Base-by-base conservation (phyloP, 2,113 vertebrate species). In the Cnemophilus loriae region DNA sequence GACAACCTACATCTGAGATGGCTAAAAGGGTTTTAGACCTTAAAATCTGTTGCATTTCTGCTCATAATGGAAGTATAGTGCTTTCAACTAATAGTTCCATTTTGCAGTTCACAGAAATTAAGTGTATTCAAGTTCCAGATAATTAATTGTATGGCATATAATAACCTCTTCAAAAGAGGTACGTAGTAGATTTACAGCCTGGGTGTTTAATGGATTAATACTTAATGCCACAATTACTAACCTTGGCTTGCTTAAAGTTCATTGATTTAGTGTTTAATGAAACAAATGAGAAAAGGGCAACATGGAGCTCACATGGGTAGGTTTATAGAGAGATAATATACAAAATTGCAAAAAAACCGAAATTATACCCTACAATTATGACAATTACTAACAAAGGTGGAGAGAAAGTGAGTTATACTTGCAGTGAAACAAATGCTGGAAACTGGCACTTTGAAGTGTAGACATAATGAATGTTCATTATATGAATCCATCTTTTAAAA, bases 181-280 rank as follows among this genome's bases (percentile, higher is more conserved):
- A 70, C 2, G 1, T 46, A 75, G 53, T 68, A 84, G 73, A 74
- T 92, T 92, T 76, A 60, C 53, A 84, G 84, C 33, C 85, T 90
- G 85, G 75, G 24, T 86, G 56, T 78, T 88, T 92, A 93, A 93
- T 87, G 74, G 80, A 85, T 93, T 88, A 87, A 60, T 85, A 35
- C 76, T 94, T 90, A 84, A 84, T 90, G 81, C 94, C 59, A 89
- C 74, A 63, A 63, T 88, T 79, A 78, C 44, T 75, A 95, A 93
- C 75, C 80, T 88, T 67, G 26, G 59, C 22, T 11, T 77, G 47
- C 44, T 75, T 91, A 73, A 91, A 86, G 83, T 92, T 95, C 71
- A 85, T 56, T 86, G 89, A 96, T 86, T 90, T 79, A 91, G 49
- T 69, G 82, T 70, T 92, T 90, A 92, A 90, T 84, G 82, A 87